These are phyloP conservation scores for Blastobasis adustella DNA, from an alignment of 2,888 invertebrate genomes.

Conservation along the genomic window DNA sequence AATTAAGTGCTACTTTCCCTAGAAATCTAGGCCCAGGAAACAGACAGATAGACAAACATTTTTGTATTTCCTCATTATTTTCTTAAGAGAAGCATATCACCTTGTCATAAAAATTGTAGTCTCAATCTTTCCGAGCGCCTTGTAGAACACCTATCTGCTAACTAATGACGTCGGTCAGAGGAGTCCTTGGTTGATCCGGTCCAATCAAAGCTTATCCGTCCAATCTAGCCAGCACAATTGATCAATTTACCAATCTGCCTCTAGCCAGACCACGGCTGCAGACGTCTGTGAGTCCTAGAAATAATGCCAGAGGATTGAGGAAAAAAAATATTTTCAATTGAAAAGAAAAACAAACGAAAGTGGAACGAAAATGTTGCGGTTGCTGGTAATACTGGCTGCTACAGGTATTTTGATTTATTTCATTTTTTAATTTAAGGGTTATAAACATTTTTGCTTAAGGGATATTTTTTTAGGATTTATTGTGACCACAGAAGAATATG, in stretches of 20 bases:
- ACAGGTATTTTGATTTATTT: conserved; percentile 15
- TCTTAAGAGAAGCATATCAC: no score
- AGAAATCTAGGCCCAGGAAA: no score
- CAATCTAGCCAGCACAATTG: conserved; percentile 36
- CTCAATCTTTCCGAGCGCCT: no score
- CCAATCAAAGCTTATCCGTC: conserved; percentile 26
- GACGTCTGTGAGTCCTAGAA: conserved; percentile 6
- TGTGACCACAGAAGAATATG: no score
- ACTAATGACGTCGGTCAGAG: not conserved
- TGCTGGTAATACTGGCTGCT: conserved; percentile 19
- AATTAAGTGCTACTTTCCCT: no score
- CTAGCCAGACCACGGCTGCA: conserved; percentile 13
- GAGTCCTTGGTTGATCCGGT: conserved; percentile 53
- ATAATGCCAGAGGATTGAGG: conserved; percentile 1
- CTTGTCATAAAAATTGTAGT: no score
- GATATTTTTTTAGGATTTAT: no score
- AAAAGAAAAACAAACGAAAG: not conserved
- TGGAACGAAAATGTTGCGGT: conserved; percentile 16
- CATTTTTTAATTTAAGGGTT: no score
- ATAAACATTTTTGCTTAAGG: no score
- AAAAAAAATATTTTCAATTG: not conserved
- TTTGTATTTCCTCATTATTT: no score
- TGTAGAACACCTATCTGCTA: no score
- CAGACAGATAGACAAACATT: no score
- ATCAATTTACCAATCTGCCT: conserved; percentile 58